A percentile compares a stretch with the other conserved stretches of the same genome.
Conservation (phyloP, 2,113 vertebrate species). For the Buteo buteo region DNA sequence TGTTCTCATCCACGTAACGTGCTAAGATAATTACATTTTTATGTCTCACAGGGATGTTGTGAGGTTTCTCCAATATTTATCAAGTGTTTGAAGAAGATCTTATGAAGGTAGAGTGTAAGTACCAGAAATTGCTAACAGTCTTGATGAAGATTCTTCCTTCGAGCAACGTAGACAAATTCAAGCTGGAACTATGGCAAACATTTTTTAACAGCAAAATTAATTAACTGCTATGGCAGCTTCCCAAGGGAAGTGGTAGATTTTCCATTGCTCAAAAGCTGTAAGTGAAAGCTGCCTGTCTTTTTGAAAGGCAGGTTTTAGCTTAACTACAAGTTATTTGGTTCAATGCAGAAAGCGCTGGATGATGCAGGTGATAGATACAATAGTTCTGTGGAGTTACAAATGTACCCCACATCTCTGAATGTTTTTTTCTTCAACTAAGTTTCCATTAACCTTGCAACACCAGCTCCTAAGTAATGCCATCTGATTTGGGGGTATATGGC, state of each 20-base stretch:
- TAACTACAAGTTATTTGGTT: background rate
- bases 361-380: background rate
- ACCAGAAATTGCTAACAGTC: background rate
- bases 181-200: background rate
- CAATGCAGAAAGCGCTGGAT: background rate
- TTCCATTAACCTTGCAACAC: background rate
- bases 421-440: background rate
- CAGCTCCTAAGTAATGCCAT: background rate
- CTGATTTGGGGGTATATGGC: background rate
- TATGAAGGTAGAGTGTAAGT: conserved; percentile 18
- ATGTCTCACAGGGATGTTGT: conserved; percentile 21
- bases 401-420: background rate
- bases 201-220: conserved; percentile 37
- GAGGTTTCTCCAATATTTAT: conserved; percentile 29
- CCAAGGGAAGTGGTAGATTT: background rate
- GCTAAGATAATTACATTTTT: conserved; percentile 37
- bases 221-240: background rate
- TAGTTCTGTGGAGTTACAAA: background rate
- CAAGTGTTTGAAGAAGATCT: conserved; percentile 53
- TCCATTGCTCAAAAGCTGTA: background rate
- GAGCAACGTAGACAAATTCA: background rate
- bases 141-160: background rate
- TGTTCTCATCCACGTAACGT: background rate
- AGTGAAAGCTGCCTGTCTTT: background rate
- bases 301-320: background rate